A percentile compares a stretch with the other conserved stretches of the same genome.
These are phyloP conservation scores for Bombus waltoni DNA, from an alignment of 1,140 invertebrate species.

Conservation along the genomic window DNA sequence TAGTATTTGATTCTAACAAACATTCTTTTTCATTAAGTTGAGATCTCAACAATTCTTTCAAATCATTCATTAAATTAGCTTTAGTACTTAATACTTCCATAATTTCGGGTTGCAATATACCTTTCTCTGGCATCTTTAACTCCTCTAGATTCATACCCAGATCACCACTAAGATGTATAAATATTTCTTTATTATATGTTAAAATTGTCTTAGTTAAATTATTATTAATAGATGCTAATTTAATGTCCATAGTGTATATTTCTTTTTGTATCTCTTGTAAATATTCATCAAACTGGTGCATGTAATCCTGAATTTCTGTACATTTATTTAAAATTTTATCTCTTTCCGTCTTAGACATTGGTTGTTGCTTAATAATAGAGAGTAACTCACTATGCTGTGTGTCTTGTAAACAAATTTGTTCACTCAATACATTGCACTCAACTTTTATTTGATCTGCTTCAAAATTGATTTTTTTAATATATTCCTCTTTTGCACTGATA, in stretches of 20 bases:
- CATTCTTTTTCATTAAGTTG: constrained; percentile 51
- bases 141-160: constrained; percentile 60
- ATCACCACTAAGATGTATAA: constrained; percentile 62
- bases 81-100: constrained; percentile 63
- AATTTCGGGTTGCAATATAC: constrained; percentile 60
- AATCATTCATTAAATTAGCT: constrained; percentile 54
- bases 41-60: constrained; percentile 61
- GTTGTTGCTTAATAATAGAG: constrained; percentile 63
- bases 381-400: constrained; percentile 59
- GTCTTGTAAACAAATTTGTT: constrained; percentile 58
- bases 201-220: constrained; percentile 70
- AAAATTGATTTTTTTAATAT: constrained; percentile 42
- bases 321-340: constrained; percentile 69
- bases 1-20: constrained; percentile 47
- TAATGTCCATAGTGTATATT: constrained; percentile 71
- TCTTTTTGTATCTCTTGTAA: constrained; percentile 75
- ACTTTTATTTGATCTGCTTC: constrained; percentile 65
- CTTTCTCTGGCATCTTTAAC: constrained; percentile 72
- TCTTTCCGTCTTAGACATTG: constrained; percentile 69
- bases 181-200: constrained; percentile 72
- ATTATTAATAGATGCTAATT: constrained; percentile 64
- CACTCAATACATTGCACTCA: constrained; percentile 40
- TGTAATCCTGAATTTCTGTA: constrained; percentile 64
- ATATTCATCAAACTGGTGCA: constrained; percentile 69
- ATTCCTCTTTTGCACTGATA: constrained; percentile 54